phyloP scores from a whole-genome alignment of 2,797 vertebrate species.

The Muscicapa striata region DNA sequence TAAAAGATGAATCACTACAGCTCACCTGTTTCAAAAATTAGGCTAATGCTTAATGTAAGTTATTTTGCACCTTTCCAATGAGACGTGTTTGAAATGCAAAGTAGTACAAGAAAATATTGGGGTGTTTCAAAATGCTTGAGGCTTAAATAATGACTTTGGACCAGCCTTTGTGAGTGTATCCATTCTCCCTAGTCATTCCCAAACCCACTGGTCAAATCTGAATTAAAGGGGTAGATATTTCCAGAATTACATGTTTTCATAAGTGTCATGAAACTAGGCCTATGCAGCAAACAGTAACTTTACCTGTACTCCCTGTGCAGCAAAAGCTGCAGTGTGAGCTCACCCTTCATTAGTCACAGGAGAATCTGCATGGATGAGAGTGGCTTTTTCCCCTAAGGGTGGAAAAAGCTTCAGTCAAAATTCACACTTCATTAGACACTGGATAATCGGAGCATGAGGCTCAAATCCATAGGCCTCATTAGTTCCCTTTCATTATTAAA shows the following conservation, averaged over 20 bases:
- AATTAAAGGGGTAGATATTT: not conserved
- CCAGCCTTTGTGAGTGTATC: not conserved
- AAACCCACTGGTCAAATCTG: not conserved
- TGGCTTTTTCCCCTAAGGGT: slow-evolving; percentile 47
- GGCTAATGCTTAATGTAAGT: not conserved
- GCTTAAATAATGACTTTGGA: not conserved
- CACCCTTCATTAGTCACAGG: slow-evolving; percentile 52
- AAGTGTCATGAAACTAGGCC: not conserved
- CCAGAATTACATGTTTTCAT: not conserved
- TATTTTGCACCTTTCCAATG: slow-evolving; percentile 4
- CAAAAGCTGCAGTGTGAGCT: slow-evolving; percentile 47
- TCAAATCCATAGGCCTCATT: slow-evolving; percentile 57
- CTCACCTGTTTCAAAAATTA: slow-evolving; percentile 11
- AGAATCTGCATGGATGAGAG: slow-evolving; percentile 13
- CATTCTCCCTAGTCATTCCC: not conserved
- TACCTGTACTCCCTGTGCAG: slow-evolving; percentile 26
- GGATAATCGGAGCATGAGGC: slow-evolving; percentile 58
- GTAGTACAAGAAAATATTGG: not conserved
- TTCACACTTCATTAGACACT: slow-evolving; percentile 57
- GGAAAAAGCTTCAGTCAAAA: slow-evolving; percentile 63
- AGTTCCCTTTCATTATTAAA: slow-evolving; percentile 64
- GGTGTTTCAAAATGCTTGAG: not conserved
- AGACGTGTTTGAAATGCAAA: slow-evolving; percentile 18
- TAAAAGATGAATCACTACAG: not conserved
- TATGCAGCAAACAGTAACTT: not conserved